A percentile compares a stretch with the other conserved stretches of the same genome.
phyloP scores from a whole-genome alignment of 2,888 invertebrate species.

The Antheraea yamamai region DNA sequence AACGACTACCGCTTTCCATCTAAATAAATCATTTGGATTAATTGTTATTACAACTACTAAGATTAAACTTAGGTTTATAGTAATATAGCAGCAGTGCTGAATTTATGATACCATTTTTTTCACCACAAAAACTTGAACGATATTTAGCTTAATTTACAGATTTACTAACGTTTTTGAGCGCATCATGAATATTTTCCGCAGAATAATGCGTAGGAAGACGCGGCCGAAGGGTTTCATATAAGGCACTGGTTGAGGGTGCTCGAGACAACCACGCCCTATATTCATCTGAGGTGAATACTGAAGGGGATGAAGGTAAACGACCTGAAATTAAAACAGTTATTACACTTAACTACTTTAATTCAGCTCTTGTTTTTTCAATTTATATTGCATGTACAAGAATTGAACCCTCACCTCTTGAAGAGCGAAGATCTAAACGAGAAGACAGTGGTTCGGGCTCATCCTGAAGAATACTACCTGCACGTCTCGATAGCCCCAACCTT shows the following conservation, averaged over 20 bases:
- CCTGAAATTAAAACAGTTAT: slow-evolving; percentile 47
- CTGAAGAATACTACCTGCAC: slow-evolving; percentile 73
- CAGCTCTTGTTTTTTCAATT: background rate
- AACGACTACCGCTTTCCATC: slow-evolving; percentile 84
- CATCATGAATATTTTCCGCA: slow-evolving; percentile 95
- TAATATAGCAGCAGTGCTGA: background rate
- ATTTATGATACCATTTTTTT: background rate
- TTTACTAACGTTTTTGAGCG: slow-evolving; percentile 88
- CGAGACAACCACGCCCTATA: slow-evolving; percentile 96
- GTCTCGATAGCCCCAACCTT: slow-evolving; percentile 69
- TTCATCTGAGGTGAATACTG: slow-evolving; percentile 94
- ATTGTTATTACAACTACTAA: background rate
- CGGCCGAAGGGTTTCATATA: slow-evolving; percentile 94
- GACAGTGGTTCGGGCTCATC: slow-evolving; percentile 77
- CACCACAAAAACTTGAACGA: background rate
- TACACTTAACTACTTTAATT: background rate
- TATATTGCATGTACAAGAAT: background rate
- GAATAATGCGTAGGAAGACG: slow-evolving; percentile 90
- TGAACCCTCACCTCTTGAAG: slow-evolving; percentile 69
- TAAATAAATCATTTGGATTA: slow-evolving; percentile 31
- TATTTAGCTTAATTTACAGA: background rate
- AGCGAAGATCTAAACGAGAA: slow-evolving; percentile 75
- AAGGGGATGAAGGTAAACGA: slow-evolving; percentile 73
- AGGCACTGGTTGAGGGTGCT: slow-evolving; percentile 94
- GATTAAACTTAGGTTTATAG: too few relatives aligned